phyloP scores from a whole-genome alignment of 2,113 vertebrate genomes.

The Nesoenas mayeri region DNA sequence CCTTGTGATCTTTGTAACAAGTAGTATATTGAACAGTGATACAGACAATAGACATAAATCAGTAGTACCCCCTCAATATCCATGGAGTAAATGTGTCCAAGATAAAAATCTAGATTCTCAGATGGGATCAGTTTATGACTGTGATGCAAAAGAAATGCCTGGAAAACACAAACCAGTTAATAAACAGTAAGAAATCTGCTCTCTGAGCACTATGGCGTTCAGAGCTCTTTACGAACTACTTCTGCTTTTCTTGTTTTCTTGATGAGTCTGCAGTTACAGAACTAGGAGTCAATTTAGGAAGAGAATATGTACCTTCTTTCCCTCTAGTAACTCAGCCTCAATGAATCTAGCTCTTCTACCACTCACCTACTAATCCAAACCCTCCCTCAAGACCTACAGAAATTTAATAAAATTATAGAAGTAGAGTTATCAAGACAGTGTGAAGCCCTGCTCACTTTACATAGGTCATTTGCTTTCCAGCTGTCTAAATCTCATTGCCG shows the following conservation, averaged over 20 bases:
- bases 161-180: background rate
- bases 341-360: background rate
- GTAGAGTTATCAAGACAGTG: background rate
- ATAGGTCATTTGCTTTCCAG: background rate
- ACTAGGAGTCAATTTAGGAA: background rate
- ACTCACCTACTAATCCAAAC: background rate
- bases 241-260: background rate
- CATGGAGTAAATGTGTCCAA: background rate
- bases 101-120: background rate
- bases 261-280: background rate
- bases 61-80: background rate
- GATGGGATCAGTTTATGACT: background rate
- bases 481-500: background rate
- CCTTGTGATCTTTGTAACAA: background rate
- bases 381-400: background rate
- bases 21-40: background rate
- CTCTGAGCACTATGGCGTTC: fast-evolving
- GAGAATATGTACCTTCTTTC: background rate
- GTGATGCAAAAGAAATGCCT: background rate
- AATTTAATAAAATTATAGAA: background rate
- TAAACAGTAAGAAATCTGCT: background rate
- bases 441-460: background rate
- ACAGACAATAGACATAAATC: background rate
- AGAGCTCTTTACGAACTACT: background rate
- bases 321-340: background rate